Percentiles rank a stretch among this genome's conserved stretches.
phyloP scores from a whole-genome alignment of 2,797 vertebrate genomes.

The Toxotes lorentzi region DNA sequence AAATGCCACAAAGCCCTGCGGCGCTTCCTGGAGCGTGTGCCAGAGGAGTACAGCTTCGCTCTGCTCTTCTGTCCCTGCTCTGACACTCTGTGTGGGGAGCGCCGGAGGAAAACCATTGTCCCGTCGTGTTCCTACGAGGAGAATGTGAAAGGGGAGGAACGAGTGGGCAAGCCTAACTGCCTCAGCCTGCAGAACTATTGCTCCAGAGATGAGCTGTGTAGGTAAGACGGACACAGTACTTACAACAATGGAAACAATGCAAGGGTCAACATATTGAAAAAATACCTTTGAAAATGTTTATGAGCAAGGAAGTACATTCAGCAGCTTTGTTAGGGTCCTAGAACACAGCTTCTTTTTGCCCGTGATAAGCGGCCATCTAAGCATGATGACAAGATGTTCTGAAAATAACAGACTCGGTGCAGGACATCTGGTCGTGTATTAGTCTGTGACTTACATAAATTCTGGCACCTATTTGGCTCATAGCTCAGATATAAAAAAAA shows the following conservation, averaged over 20 bases:
- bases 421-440: neutral
- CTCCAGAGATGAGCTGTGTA: constrained; percentile 91
- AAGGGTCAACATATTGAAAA: neutral
- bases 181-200: constrained; percentile 90
- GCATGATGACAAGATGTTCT: neutral
- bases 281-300: neutral
- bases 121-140: constrained; percentile 92
- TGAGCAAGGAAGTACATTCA: neutral
- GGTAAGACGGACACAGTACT: constrained; percentile 78
- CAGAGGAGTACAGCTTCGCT: constrained; percentile 90
- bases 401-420: neutral
- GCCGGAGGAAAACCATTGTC: constrained; percentile 94
- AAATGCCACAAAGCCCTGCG: constrained; percentile 91
- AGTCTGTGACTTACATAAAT: neutral
- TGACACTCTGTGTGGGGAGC: constrained; percentile 91
- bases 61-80: constrained; percentile 94
- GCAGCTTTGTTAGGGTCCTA: neutral
- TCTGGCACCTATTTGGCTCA: neutral
- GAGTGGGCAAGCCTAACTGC: constrained; percentile 88
- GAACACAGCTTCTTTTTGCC: neutral
- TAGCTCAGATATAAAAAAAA: constrained; percentile 7
- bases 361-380: neutral
- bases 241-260: neutral
- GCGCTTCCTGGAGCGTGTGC: constrained; percentile 93
- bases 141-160: constrained; percentile 80